A percentile compares a stretch with the other conserved stretches of the same genome.
Evolutionary conservation across 2,113 vertebrate genomes (phyloP).

Genomic region (Platanista minor): DNA sequence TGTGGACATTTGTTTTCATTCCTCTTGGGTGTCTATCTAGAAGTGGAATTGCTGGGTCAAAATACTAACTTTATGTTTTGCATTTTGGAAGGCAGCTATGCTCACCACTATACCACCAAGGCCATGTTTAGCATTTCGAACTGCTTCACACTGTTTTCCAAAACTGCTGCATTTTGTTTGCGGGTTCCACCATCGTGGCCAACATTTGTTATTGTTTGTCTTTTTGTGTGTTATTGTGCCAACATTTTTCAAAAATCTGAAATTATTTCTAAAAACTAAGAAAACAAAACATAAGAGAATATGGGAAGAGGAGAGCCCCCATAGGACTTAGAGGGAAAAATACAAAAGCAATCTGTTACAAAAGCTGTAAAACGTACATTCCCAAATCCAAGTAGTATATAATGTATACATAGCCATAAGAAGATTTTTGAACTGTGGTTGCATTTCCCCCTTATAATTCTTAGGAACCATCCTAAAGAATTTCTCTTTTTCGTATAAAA

Average conservation of each 20-base stretch:
- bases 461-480: neutral
- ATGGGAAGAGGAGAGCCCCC: neutral
- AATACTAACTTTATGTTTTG: neutral
- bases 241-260: neutral
- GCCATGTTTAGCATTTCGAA: neutral
- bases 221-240: neutral
- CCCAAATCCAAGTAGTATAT: neutral
- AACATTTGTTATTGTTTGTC: neutral
- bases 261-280: neutral
- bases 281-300: neutral
- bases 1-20: neutral
- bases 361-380: neutral
- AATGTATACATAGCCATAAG: neutral
- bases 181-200: neutral
- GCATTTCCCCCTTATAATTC: neutral
- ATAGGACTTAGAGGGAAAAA: neutral
- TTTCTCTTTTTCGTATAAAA: neutral
- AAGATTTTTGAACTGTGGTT: neutral
- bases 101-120: neutral
- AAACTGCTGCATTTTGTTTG: neutral
- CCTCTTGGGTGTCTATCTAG: neutral
- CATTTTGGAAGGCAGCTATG: neutral
- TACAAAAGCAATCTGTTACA: neutral
- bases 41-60: neutral
- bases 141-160: neutral